Conservation (phyloP, 2,113 vertebrate genomes). For the Poecilia latipinna region DNA sequence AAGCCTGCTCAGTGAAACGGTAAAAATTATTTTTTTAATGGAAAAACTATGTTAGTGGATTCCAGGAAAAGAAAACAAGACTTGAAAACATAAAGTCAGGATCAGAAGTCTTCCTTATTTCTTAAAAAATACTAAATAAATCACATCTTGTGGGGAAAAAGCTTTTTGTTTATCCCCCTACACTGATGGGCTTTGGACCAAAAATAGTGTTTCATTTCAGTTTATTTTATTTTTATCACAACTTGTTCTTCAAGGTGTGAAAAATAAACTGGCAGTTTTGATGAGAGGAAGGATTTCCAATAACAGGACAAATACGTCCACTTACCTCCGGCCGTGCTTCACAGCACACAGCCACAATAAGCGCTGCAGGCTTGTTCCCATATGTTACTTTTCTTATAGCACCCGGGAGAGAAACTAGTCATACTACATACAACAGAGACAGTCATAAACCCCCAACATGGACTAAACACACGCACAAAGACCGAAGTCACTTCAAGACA, state of each 20-base stretch:
- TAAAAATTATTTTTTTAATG: not conserved
- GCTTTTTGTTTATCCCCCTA: not conserved
- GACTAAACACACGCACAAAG: not conserved
- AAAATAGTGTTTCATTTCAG: not conserved
- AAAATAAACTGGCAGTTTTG: slow-evolving; percentile 8
- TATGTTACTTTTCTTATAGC: slow-evolving; percentile 11
- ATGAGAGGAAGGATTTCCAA: slow-evolving; percentile 17
- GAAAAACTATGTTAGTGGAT: not conserved
- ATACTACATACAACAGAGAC: not conserved
- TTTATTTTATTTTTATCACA: not conserved
- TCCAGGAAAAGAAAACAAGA: not conserved
- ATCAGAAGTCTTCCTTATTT: not conserved
- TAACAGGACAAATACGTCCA: slow-evolving; percentile 3
- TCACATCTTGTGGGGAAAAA: not conserved
- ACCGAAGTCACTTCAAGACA: not conserved
- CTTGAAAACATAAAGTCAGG: not conserved
- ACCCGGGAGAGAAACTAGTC: slow-evolving; percentile 1
- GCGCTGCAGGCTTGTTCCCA: not conserved
- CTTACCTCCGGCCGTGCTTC: not conserved
- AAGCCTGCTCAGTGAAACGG: not conserved
- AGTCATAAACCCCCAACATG: not conserved
- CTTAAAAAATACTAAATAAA: not conserved
- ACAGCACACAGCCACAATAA: not conserved
- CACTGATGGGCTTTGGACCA: not conserved
- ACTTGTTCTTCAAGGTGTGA: not conserved